Conservation (phyloP, 2,113 vertebrate genomes). For the Prietella phreatophila region DNA sequence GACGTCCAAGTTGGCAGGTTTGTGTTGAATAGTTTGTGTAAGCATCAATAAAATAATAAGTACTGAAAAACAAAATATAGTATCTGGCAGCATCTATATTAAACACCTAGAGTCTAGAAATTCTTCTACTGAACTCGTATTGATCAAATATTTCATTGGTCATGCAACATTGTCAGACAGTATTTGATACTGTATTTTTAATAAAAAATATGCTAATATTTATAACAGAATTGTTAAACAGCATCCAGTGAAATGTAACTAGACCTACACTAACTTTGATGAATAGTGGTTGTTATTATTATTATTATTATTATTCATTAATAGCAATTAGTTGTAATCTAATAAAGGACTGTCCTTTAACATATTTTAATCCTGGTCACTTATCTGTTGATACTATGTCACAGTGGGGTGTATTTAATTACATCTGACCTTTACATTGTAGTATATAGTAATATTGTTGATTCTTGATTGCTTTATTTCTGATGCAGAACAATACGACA, state of each 20-base stretch:
- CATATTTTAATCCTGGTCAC: neutral
- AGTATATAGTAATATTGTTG: neutral
- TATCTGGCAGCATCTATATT: neutral
- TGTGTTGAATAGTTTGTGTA: neutral
- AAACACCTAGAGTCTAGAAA: neutral
- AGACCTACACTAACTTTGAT: neutral
- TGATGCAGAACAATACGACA: slow-evolving; percentile 94
- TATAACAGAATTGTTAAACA: neutral
- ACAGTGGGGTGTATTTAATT: neutral
- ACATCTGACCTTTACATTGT: neutral
- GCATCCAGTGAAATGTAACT: neutral
- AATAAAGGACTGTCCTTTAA: neutral
- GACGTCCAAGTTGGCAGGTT: slow-evolving; percentile 97
- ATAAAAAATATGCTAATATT: neutral
- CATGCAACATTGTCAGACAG: neutral
- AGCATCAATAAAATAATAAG: neutral
- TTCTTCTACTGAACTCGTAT: neutral
- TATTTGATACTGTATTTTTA: neutral
- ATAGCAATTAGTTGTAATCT: neutral
- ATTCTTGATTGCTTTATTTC: slow-evolving; percentile 20
- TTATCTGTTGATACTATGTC: neutral
- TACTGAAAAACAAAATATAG: neutral
- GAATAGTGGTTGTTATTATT: neutral
- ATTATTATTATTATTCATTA: neutral
- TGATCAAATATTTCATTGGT: neutral